Evolutionary conservation across 2,797 vertebrate genomes (phyloP).

Genomic region (Spinus olivaceus): DNA sequence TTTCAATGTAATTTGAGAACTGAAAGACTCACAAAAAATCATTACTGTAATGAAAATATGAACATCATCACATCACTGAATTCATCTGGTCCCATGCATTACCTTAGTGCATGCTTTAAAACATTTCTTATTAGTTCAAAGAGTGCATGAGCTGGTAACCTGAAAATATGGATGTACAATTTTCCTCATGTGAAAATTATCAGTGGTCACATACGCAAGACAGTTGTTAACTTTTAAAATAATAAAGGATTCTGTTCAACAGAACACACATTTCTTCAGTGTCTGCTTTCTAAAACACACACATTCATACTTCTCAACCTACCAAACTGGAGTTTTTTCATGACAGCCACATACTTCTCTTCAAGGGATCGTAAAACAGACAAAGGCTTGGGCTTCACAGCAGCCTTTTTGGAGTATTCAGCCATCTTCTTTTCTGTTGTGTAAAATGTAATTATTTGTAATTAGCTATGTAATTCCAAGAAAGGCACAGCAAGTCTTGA

Average conservation of each 20-base stretch:
- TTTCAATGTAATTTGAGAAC: neutral
- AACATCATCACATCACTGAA: neutral
- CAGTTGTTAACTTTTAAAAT: neutral
- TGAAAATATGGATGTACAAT: neutral
- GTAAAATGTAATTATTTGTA: conserved; percentile 27
- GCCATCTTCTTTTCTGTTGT: conserved; percentile 92
- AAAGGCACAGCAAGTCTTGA: neutral
- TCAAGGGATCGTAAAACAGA: conserved; percentile 92
- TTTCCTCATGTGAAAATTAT: neutral
- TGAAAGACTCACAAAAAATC: neutral
- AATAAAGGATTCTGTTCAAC: neutral
- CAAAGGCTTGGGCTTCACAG: conserved; percentile 88
- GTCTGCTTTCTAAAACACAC: neutral
- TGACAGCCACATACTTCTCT: conserved; percentile 94
- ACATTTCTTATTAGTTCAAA: neutral
- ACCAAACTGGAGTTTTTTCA: conserved; percentile 99
- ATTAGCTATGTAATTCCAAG: neutral
- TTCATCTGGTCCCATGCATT: neutral
- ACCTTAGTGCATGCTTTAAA: neutral
- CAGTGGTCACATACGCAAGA: neutral
- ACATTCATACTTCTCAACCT: conserved; percentile 67
- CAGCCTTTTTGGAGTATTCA: conserved; percentile 87
- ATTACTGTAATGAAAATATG: neutral
- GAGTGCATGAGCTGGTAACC: neutral
- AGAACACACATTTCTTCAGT: neutral